A percentile compares a stretch with the other conserved stretches of the same genome.
Evolutionary conservation across 2,888 invertebrate species (phyloP).

Genomic region (Drosophila pseudotakahashii): DNA sequence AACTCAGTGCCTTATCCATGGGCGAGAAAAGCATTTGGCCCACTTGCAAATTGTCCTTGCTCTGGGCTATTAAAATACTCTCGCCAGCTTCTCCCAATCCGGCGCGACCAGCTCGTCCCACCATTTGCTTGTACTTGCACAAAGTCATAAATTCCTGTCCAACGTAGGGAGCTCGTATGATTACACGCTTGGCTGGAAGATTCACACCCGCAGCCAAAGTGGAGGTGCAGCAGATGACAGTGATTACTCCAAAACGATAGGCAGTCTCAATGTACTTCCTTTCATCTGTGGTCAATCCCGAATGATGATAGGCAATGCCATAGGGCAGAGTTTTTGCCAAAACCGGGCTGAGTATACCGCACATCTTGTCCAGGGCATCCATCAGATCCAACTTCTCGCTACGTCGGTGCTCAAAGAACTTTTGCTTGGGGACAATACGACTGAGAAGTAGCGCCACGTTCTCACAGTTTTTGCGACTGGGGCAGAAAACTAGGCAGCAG

Average conservation of each 20-base stretch:
- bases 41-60: constrained; percentile 86
- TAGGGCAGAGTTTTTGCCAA: constrained; percentile 89
- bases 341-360: constrained; percentile 87
- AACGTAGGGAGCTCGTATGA: constrained; percentile 93
- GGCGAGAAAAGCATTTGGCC: constrained; percentile 86
- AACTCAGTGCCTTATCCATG: constrained; percentile 88
- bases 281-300: constrained; percentile 95
- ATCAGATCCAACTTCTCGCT: constrained; percentile 87
- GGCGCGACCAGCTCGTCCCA: constrained; percentile 96
- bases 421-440: constrained; percentile 86
- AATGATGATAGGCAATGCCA: constrained; percentile 97
- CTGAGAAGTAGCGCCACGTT: constrained; percentile 93
- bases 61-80: constrained; percentile 92
- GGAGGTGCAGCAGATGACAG: constrained; percentile 96
- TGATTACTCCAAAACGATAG: constrained; percentile 92
- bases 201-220: constrained; percentile 99
- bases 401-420: constrained; percentile 86
- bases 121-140: constrained; percentile 97
- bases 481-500: constrained; percentile 95
- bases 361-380: constrained; percentile 88
- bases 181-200: constrained; percentile 95
- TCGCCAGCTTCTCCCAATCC: constrained; percentile 93
- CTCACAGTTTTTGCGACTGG: constrained; percentile 96
- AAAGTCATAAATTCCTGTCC: constrained; percentile 90
- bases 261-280: constrained; percentile 92